These are phyloP conservation scores for Sesia apiformis DNA, from an alignment of 2,888 invertebrate species.

Conservation along the genomic window DNA sequence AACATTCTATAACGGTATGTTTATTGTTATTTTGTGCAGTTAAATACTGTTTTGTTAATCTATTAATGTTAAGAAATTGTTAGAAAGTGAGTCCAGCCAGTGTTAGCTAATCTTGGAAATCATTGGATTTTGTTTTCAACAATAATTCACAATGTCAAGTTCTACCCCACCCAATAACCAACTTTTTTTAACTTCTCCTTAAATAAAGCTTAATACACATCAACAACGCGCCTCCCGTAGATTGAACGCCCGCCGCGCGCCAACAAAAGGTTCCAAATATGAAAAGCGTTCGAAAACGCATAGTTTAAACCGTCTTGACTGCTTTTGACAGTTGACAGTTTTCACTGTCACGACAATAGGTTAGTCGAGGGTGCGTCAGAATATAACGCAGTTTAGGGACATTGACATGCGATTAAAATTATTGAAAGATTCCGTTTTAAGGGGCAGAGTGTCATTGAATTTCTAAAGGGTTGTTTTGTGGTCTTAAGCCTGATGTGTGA, in stretches of 20 bases:
- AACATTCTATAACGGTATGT: slow-evolving; percentile 5
- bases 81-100: too few relatives aligned
- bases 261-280: slow-evolving; percentile 52
- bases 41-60: neutral
- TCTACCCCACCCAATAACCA: too few relatives aligned
- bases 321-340: slow-evolving; percentile 74
- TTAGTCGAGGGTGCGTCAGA: slow-evolving; percentile 65
- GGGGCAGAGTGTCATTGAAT: slow-evolving; percentile 34
- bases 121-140: too few relatives aligned
- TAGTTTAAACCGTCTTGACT: slow-evolving; percentile 70
- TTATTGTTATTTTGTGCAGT: neutral
- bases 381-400: slow-evolving; percentile 31
- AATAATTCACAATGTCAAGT: too few relatives aligned
- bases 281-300: slow-evolving; percentile 56
- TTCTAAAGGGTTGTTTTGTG: slow-evolving; percentile 42
- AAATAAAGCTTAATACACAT: slow-evolving; percentile 23
- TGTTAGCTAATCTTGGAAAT: too few relatives aligned
- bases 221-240: slow-evolving; percentile 16
- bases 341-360: slow-evolving; percentile 64
- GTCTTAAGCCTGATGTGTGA: neutral
- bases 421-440: slow-evolving; percentile 56
- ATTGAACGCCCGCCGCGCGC: slow-evolving; percentile 31
- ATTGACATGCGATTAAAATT: slow-evolving; percentile 67
- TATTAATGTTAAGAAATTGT: neutral
- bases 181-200: slow-evolving; percentile 7